These are phyloP conservation scores for Pinctada fucata DNA, from an alignment of 2,888 invertebrate species.

Conservation along the genomic window DNA sequence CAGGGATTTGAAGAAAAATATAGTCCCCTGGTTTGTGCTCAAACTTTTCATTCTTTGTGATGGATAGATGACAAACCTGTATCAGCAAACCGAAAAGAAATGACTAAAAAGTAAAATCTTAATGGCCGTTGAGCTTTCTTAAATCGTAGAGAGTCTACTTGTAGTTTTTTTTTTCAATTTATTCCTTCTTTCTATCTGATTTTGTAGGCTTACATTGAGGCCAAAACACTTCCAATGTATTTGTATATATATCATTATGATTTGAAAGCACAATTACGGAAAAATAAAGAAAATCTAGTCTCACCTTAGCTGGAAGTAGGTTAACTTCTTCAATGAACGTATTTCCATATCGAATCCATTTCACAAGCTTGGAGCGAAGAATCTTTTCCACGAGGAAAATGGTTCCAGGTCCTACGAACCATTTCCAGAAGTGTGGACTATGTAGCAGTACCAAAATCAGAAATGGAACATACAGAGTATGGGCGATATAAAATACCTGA, in stretches of 20 bases:
- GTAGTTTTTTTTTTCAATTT: too few relatives aligned
- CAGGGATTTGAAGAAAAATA: constrained; percentile 93
- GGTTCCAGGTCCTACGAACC: constrained; percentile 90
- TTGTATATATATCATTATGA: too few relatives aligned
- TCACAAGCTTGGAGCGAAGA: constrained; percentile 37
- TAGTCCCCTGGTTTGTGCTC: constrained; percentile 93
- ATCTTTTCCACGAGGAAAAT: constrained; percentile 88
- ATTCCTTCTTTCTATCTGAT: too few relatives aligned
- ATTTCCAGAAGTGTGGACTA: constrained; percentile 96
- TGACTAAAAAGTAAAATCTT: too few relatives aligned
- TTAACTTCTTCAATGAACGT: constrained; percentile 93
- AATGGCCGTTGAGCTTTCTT: too few relatives aligned
- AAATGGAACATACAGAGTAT: constrained; percentile 90
- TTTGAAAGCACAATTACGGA: background rate
- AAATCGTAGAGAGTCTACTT: too few relatives aligned
- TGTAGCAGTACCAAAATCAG: constrained; percentile 90
- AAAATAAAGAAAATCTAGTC: constrained; percentile 13
- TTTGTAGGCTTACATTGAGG: too few relatives aligned
- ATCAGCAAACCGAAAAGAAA: too few relatives aligned
- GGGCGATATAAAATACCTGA: constrained; percentile 95
- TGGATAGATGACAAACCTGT: constrained; percentile 35
- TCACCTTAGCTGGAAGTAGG: constrained; percentile 89
- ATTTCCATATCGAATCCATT: constrained; percentile 81
- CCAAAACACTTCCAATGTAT: too few relatives aligned
- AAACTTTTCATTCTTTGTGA: constrained; percentile 31